Conservation (phyloP, 2,113 vertebrate species). For the Jacana jacana region DNA sequence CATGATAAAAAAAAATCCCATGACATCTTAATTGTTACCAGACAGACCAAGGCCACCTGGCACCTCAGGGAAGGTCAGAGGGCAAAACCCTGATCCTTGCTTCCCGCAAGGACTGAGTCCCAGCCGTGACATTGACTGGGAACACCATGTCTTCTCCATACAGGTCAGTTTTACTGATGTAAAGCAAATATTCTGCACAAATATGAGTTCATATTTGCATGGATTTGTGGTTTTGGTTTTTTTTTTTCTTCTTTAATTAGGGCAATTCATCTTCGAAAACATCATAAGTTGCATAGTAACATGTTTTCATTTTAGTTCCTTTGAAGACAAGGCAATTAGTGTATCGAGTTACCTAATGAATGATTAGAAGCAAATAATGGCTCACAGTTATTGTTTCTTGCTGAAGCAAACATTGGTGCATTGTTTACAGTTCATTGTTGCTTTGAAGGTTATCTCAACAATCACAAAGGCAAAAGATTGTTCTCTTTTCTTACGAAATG, state of each 20-base stretch:
- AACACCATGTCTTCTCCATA: neutral
- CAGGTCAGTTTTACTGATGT: neutral
- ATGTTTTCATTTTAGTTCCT: neutral
- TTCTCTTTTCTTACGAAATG: neutral
- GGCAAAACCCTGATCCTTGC: neutral
- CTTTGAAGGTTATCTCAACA: neutral
- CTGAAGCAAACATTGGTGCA: neutral
- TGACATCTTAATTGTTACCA: neutral
- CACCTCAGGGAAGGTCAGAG: neutral
- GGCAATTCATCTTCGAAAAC: neutral
- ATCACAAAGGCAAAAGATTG: neutral
- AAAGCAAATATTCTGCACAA: neutral
- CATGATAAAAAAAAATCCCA: neutral
- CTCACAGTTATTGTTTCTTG: neutral
- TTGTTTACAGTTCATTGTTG: neutral
- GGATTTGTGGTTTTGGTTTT: neutral
- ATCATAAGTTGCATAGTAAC: neutral
- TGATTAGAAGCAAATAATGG: neutral
- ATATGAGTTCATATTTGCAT: neutral
- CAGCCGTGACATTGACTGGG: neutral
- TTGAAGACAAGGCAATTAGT: neutral
- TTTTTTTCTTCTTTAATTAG: neutral
- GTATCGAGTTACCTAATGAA: neutral
- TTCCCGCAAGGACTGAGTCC: fast-evolving
- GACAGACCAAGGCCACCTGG: neutral